Evolutionary conservation across 1,140 invertebrate genomes (phyloP).

Genomic region (Hyposmocoma kahamanoa): DNA sequence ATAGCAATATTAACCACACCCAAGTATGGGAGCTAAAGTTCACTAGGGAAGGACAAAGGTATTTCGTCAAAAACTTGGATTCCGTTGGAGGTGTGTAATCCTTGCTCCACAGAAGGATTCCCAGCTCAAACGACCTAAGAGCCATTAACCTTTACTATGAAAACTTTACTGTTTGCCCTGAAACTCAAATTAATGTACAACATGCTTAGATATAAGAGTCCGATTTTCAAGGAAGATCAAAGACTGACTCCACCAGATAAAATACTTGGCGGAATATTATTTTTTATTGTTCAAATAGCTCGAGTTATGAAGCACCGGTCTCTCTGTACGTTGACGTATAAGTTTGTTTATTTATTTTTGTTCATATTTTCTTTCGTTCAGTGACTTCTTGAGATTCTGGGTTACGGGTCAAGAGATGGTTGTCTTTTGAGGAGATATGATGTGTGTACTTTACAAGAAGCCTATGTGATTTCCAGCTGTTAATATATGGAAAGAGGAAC

Average conservation of each 20-base stretch:
- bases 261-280: neutral
- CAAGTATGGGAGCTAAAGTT: conserved; percentile 61
- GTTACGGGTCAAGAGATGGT: neutral
- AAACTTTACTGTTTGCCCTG: too few species aligned
- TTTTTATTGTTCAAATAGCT: neutral
- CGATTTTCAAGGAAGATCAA: neutral
- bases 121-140: too few species aligned
- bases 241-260: neutral
- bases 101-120: too few species aligned
- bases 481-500: conserved; percentile 60
- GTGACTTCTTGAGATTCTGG: neutral
- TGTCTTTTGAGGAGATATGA: neutral
- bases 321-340: neutral
- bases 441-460: too few species aligned
- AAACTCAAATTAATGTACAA: too few species aligned
- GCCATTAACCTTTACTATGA: too few species aligned
- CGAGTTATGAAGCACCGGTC: neutral
- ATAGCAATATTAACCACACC: conserved; percentile 12
- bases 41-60: conserved; percentile 44
- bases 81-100: conserved; percentile 42
- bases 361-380: neutral
- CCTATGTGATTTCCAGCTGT: conserved; percentile 29
- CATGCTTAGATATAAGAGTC: neutral
- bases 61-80: conserved; percentile 50
- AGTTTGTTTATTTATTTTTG: neutral